These are phyloP conservation scores for Hippasteria phrygiana DNA, from an alignment of 53 echinoderm and acorn worm genomes.

Conservation along the genomic window DNA sequence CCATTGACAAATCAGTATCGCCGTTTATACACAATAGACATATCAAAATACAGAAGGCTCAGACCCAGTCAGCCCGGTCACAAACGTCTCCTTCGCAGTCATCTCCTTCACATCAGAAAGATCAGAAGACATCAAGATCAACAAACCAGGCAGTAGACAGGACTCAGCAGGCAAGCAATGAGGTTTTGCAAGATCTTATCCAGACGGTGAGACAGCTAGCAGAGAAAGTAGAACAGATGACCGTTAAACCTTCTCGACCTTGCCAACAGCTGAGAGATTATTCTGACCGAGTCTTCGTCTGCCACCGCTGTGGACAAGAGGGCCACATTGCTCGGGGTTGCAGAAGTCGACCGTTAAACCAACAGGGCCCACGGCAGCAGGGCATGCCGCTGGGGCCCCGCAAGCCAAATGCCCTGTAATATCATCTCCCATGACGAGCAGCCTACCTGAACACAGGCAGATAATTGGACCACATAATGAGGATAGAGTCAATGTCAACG, in stretches of 20 bases:
- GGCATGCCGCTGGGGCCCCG: conserved; percentile 27
- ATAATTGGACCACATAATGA: conserved; percentile 23
- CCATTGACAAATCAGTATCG: too few relatives aligned
- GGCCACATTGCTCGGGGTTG: conserved; percentile 42
- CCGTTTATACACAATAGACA: too few relatives aligned
- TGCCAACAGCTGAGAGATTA: background rate
- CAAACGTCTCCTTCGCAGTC: background rate
- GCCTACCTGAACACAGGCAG: conserved; percentile 8
- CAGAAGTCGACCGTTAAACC: conserved; percentile 30
- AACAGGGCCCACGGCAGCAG: conserved; percentile 46
- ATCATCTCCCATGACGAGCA: background rate
- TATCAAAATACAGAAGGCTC: too few relatives aligned
- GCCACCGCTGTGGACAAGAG: conserved; percentile 47
- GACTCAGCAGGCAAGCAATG: background rate
- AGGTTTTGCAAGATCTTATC: conserved; percentile 5
- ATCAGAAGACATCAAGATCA: background rate
- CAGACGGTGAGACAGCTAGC: conserved; percentile 3
- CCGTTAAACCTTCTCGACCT: background rate
- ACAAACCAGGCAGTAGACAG: background rate
- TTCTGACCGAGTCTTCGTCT: background rate
- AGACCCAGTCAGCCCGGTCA: background rate
- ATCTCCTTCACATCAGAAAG: conserved; percentile 7
- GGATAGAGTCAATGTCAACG: conserved; percentile 31
- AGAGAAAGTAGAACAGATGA: conserved; percentile 32
- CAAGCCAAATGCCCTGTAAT: background rate